These are phyloP conservation scores for Tonatia bakeri DNA, from an alignment of 2,113 vertebrate species.

Conservation along the genomic window DNA sequence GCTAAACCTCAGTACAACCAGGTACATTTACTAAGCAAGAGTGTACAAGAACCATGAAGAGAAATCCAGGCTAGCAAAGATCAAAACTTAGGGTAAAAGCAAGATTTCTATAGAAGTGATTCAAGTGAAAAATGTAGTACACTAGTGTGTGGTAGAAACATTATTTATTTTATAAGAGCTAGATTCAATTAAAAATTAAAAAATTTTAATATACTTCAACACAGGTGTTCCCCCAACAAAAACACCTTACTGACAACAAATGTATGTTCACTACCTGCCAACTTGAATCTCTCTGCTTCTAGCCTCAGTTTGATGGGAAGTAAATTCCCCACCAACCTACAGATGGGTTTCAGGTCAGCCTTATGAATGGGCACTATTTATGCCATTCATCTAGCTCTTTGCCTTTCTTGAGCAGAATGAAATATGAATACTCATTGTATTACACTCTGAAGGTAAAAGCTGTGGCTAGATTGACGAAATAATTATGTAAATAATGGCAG, in stretches of 20 bases:
- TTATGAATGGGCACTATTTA: constrained; percentile 38
- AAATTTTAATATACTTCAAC: background rate
- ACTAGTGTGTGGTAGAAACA: background rate
- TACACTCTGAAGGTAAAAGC: constrained; percentile 48
- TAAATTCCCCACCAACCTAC: background rate
- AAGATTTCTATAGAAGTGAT: background rate
- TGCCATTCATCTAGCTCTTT: background rate
- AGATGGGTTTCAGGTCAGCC: constrained; percentile 14
- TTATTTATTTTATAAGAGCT: constrained; percentile 22
- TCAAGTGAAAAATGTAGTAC: background rate
- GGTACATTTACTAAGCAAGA: background rate
- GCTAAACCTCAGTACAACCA: background rate
- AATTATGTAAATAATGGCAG: constrained; percentile 73
- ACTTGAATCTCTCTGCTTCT: background rate
- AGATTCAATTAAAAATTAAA: background rate
- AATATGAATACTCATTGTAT: constrained; percentile 58
- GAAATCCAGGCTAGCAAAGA: background rate
- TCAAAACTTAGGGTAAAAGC: background rate
- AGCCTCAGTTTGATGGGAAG: background rate
- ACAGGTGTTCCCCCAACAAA: background rate
- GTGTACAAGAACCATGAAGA: background rate
- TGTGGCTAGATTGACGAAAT: constrained; percentile 71
- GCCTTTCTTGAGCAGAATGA: constrained; percentile 26
- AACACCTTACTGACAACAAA: background rate
- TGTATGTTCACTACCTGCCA: background rate